These are phyloP conservation scores for Thaleichthys pacificus DNA, from an alignment of 2,797 vertebrate species.

Conservation along the genomic window DNA sequence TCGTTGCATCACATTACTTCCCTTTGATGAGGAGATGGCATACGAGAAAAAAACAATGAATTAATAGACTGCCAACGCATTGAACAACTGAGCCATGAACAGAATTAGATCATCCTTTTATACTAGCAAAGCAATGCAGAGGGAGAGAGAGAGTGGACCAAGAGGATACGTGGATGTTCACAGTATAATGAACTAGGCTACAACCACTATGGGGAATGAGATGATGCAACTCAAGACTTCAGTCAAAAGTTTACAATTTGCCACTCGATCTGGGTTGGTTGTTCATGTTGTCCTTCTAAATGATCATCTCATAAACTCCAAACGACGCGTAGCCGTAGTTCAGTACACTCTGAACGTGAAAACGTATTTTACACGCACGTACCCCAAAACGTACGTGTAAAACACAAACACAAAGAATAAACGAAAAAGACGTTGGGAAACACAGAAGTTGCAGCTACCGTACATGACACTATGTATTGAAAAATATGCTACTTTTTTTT, in stretches of 20 bases:
- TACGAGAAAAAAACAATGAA: conserved; percentile 49
- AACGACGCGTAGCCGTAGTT: conserved; percentile 54
- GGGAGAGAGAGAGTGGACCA: conserved; percentile 49
- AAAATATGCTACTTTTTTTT: conserved; percentile 62
- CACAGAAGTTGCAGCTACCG: conserved; percentile 53
- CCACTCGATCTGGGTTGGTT: background rate
- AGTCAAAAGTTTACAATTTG: conserved; percentile 1
- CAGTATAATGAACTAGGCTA: conserved; percentile 64
- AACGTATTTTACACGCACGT: conserved; percentile 65
- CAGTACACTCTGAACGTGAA: conserved; percentile 59
- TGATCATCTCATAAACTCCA: conserved; percentile 21
- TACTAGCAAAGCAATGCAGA: conserved; percentile 71
- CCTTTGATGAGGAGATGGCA: conserved; percentile 57
- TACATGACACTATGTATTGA: conserved; percentile 54
- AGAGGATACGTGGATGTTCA: conserved; percentile 52
- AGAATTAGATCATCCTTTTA: conserved; percentile 76
- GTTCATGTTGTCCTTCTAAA: conserved; percentile 37
- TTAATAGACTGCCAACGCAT: conserved; percentile 63
- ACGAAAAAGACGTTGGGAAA: conserved; percentile 24
- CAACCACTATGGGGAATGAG: conserved; percentile 53
- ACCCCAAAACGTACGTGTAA: conserved; percentile 71
- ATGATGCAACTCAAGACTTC: conserved; percentile 2
- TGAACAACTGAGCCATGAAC: conserved; percentile 65
- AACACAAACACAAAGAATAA: conserved; percentile 56
- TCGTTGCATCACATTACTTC: conserved; percentile 48